phyloP scores from a whole-genome alignment of 2,888 invertebrate genomes.

The Aleiodes leptofemur region DNA sequence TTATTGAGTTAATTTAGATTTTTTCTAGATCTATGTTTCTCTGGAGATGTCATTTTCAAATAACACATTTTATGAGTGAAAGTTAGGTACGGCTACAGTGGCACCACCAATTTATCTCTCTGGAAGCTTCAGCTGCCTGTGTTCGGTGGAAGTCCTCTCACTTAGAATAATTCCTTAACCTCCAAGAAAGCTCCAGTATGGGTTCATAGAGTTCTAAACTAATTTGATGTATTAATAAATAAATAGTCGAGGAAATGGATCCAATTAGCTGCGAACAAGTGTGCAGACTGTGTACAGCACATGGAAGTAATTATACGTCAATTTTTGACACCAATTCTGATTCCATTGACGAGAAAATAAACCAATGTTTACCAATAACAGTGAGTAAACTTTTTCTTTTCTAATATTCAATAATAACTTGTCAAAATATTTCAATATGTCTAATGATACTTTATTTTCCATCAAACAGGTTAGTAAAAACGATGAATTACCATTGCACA shows the following conservation, averaged over 20 bases:
- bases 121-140: too few species aligned
- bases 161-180: too few species aligned
- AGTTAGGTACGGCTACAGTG: too few species aligned
- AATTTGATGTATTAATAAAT: not conserved
- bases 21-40: too few species aligned
- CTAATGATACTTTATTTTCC: not conserved
- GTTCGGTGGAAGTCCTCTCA: too few species aligned
- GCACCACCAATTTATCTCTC: too few species aligned
- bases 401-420: not conserved
- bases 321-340: conserved; percentile 46
- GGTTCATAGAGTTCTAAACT: too few species aligned
- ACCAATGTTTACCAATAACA: conserved; percentile 50
- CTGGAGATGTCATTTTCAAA: too few species aligned
- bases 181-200: too few species aligned
- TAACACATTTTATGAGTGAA: too few species aligned
- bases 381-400: conserved; percentile 28
- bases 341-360: conserved; percentile 50
- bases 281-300: conserved; percentile 49
- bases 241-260: conserved; percentile 5
- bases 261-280: not conserved
- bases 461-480: conserved; percentile 46
- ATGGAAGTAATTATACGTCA: conserved; percentile 28
- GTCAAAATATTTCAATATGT: not conserved
- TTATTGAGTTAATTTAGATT: too few species aligned
- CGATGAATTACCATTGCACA: conserved; percentile 47